Conservation (phyloP, 2,113 vertebrate genomes). For the Gallinago jamesoni region DNA sequence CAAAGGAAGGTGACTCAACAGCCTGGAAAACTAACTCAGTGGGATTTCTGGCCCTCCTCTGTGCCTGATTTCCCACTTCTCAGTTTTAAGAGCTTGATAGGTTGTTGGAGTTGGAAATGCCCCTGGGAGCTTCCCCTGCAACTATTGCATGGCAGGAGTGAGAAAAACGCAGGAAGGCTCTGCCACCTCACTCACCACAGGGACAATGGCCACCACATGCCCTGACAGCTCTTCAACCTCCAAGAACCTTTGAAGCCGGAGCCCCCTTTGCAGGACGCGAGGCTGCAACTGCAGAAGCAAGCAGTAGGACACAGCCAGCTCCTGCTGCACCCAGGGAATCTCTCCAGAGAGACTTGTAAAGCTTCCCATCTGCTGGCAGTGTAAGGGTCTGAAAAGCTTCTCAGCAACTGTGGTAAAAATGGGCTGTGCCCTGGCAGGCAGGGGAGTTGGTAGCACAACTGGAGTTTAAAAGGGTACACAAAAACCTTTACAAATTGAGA, state of each 20-base stretch:
- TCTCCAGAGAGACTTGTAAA: background rate
- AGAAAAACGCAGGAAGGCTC: background rate
- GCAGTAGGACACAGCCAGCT: fast-evolving
- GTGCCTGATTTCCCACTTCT: background rate
- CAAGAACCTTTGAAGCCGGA: background rate
- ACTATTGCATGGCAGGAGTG: background rate
- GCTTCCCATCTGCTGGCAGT: background rate
- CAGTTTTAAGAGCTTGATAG: background rate
- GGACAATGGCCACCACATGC: fast-evolving
- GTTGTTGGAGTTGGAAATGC: background rate
- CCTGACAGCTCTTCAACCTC: background rate
- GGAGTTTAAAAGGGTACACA: background rate
- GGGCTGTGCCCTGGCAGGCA: background rate
- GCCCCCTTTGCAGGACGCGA: fast-evolving
- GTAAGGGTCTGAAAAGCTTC: background rate
- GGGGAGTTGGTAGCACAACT: background rate
- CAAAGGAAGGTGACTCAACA: background rate
- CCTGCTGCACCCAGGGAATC: background rate
- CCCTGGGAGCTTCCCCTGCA: background rate
- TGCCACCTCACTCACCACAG: background rate
- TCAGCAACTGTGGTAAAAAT: background rate
- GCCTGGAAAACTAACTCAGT: background rate
- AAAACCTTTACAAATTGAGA: background rate
- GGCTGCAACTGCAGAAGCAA: background rate
- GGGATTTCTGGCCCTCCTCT: background rate